phyloP scores from a whole-genome alignment of 2,888 invertebrate genomes.

The Cyclophora punctaria region DNA sequence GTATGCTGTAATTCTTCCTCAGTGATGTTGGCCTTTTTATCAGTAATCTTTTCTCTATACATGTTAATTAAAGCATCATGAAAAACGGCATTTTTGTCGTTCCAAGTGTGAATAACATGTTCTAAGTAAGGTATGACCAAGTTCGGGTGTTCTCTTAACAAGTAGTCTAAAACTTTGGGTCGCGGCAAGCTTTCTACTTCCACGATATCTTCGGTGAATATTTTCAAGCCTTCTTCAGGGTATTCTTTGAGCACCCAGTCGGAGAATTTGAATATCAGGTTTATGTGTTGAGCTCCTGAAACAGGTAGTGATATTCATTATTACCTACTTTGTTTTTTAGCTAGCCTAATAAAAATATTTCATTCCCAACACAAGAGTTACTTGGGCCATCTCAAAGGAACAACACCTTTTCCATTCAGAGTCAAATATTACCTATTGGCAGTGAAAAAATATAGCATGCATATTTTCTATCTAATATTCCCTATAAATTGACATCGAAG shows the following conservation, averaged over 20 bases:
- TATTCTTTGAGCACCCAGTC: constrained; percentile 92
- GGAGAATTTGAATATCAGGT: constrained; percentile 94
- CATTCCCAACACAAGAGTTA: no score
- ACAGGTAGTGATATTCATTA: constrained; percentile 1
- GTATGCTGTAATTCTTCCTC: constrained; percentile 56
- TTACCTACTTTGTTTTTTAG: no score
- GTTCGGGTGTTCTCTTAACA: constrained; percentile 85
- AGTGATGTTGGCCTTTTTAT: constrained; percentile 43
- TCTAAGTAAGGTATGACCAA: constrained; percentile 95
- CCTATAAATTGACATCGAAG: no score
- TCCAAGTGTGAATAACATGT: constrained; percentile 93
- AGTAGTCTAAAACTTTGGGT: constrained; percentile 89
- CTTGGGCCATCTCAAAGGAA: no score
- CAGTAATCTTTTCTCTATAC: constrained; percentile 84
- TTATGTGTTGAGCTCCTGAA: constrained; percentile 83
- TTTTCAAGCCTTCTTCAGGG: constrained; percentile 91
- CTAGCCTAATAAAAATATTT: no score
- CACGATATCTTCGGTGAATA: constrained; percentile 89
- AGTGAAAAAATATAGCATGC: no score
- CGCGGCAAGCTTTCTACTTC: constrained; percentile 94
- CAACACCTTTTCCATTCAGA: no score
- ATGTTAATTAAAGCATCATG: constrained; percentile 94
- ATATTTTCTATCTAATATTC: no score
- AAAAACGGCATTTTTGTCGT: constrained; percentile 87
- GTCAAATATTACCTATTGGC: no score